These are phyloP conservation scores for Xestia rhomboidea DNA, from an alignment of 2,888 invertebrate genomes.

Conservation along the genomic window DNA sequence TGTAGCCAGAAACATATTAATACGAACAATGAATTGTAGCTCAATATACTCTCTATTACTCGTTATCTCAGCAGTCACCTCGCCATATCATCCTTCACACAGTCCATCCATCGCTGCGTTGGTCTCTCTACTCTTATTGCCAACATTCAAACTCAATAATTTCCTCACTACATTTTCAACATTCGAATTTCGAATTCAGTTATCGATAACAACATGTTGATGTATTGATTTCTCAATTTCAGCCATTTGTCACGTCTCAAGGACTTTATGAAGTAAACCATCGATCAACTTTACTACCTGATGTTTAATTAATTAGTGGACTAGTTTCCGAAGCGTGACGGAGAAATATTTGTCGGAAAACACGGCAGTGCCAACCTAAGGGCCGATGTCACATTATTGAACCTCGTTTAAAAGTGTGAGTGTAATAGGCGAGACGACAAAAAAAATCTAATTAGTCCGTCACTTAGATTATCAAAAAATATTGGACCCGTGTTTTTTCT, in stretches of 20 bases:
- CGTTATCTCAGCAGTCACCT: too few species aligned
- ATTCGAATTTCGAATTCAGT: background rate
- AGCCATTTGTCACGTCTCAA: constrained; percentile 40
- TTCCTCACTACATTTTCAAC: too few species aligned
- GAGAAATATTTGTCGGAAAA: background rate
- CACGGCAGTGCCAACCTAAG: background rate
- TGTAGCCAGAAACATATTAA: background rate
- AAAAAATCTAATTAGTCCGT: too few species aligned
- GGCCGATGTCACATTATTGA: background rate
- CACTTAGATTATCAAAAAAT: too few species aligned
- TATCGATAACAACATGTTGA: background rate
- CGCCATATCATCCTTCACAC: too few species aligned
- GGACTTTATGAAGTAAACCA: constrained; percentile 15
- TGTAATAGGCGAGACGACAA: too few species aligned
- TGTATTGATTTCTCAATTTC: constrained; percentile 47
- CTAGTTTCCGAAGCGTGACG: background rate
- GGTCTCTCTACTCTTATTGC: too few species aligned
- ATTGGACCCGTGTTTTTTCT: too few species aligned
- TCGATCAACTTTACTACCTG: constrained; percentile 7
- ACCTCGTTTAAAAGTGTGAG: background rate
- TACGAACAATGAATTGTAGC: background rate
- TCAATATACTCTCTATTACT: background rate
- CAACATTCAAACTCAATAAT: too few species aligned
- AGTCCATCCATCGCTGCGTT: too few species aligned
- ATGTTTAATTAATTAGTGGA: background rate